Evolutionary conservation across 2,888 invertebrate genomes (phyloP).

Genomic region (Dasysyrphus albostriatus): DNA sequence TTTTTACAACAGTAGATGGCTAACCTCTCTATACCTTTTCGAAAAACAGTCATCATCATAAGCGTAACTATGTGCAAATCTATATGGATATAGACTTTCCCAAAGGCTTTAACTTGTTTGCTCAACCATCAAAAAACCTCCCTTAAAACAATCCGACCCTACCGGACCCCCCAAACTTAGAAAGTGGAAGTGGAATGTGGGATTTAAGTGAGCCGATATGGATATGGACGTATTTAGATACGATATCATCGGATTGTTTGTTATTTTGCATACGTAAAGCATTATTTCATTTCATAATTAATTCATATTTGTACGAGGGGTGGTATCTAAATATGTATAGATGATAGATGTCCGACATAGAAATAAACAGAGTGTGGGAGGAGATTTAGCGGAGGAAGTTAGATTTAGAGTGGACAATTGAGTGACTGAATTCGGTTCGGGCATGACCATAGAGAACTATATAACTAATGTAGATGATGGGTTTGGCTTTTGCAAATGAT

Average conservation of each 20-base stretch:
- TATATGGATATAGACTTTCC: not conserved
- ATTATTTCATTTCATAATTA: slow-evolving; percentile 71
- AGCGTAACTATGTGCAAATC: not conserved
- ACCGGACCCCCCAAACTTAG: not conserved
- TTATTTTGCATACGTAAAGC: slow-evolving; percentile 54
- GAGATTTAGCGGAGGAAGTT: not conserved
- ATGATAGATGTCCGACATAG: not conserved
- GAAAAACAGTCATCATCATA: slow-evolving; percentile 37
- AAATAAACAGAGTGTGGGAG: not conserved
- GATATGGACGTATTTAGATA: slow-evolving; percentile 46
- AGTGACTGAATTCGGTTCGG: slow-evolving; percentile 9
- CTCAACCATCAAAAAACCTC: slow-evolving; percentile 25
- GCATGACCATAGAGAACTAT: slow-evolving; percentile 14
- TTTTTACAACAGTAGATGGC: not conserved
- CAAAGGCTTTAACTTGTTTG: slow-evolving; percentile 43
- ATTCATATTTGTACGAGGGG: slow-evolving; percentile 46
- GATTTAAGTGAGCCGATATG: slow-evolving; percentile 47
- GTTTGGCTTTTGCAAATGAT: slow-evolving; percentile 50
- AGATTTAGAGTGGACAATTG: slow-evolving; percentile 14
- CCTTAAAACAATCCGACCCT: not conserved
- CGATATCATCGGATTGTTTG: slow-evolving; percentile 52
- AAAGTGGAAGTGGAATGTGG: not conserved
- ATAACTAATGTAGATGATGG: not conserved
- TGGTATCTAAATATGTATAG: not conserved
- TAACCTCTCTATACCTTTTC: not conserved